Conservation (phyloP, 2,888 invertebrate species). For the Caradrina clavipalpis region DNA sequence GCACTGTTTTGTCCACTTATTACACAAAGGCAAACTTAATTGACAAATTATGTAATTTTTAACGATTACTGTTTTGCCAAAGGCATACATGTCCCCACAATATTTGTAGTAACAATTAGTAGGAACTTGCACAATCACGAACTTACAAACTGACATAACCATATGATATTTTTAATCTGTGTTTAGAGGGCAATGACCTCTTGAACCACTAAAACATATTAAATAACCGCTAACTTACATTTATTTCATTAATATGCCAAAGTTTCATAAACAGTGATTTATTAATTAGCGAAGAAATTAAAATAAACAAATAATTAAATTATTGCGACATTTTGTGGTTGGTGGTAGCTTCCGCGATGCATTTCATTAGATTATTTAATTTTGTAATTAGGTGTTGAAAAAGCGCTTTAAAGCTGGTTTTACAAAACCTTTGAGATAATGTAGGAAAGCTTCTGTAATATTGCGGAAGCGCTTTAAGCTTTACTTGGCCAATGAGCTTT, state of each 20-base stretch:
- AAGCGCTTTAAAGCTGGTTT: conserved; percentile 2
- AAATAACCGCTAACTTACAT: conserved; percentile 16
- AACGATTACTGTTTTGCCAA: conserved; percentile 23
- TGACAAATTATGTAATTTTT: conserved; percentile 34
- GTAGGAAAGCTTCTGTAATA: background rate
- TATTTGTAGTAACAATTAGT: conserved; percentile 57
- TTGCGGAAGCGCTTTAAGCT: background rate
- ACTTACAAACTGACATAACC: conserved; percentile 60
- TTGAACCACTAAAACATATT: conserved; percentile 30
- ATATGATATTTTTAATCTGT: conserved; percentile 42
- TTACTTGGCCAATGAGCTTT: background rate
- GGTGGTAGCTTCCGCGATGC: conserved; percentile 21
- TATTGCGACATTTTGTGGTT: conserved; percentile 22
- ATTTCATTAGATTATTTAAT: conserved; percentile 18
- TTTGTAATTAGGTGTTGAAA: conserved; percentile 23
- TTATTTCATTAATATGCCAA: conserved; percentile 10
- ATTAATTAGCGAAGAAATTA: conserved; percentile 16
- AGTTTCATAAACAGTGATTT: conserved; percentile 11
- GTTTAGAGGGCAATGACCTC: conserved; percentile 41
- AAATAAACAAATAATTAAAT: conserved; percentile 12
- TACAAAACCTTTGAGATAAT: background rate
- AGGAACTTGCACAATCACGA: conserved; percentile 50
- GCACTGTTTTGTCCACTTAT: background rate
- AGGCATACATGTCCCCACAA: conserved; percentile 31
- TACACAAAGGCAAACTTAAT: conserved; percentile 13